Base-by-base conservation (phyloP, 2,113 vertebrate species). In the Channa argus region DNA sequence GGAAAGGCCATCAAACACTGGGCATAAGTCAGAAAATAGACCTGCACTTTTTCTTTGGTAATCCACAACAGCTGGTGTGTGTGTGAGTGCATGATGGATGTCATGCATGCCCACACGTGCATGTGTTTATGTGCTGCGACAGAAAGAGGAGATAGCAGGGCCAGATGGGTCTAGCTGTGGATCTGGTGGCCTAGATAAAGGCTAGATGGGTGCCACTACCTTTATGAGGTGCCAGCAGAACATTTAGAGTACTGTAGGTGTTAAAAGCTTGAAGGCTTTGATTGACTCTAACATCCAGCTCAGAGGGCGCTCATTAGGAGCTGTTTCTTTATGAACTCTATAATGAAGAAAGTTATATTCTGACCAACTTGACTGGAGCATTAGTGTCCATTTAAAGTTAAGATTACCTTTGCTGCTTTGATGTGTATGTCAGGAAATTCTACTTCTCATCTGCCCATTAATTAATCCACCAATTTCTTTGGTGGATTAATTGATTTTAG, bases 131-230 rank as follows among this genome's bases (percentile, higher is more conserved):
- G 58, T 2, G 37, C 24, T 24, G 51, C 55, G 59, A 77, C 56
- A 71, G 58, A 66, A 61, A 44, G 65, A 64, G 68, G 74, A 80
- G 80, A 85, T 82, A 56, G 80, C 59, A 46, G 13, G 72, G 87
- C 84, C 91, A 92, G 90, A 91, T 94, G 93, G 82, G 92, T 88
- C 79, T 92, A 92, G 90, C 82, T 92, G 91, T 74, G 76, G 80
- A 82, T 90, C 86, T 88, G 90, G 74, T 91, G 92, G 80, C 92
- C 91, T 90, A 94, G 88, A 93, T 93, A 93, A 93, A 89, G 76
- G 71, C 81, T 64, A 68, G 74, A 87, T 89, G 87, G 79, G 86
- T 77, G 86, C 85, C 83, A 86, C 84, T 79, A 69, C 82, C 82
- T 86, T 89, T 85, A 89, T 82, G 73, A 85, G 80, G 73, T 87